Evolutionary conservation across 2,888 invertebrate species (phyloP).

Genomic region (Isoperla grammatica): DNA sequence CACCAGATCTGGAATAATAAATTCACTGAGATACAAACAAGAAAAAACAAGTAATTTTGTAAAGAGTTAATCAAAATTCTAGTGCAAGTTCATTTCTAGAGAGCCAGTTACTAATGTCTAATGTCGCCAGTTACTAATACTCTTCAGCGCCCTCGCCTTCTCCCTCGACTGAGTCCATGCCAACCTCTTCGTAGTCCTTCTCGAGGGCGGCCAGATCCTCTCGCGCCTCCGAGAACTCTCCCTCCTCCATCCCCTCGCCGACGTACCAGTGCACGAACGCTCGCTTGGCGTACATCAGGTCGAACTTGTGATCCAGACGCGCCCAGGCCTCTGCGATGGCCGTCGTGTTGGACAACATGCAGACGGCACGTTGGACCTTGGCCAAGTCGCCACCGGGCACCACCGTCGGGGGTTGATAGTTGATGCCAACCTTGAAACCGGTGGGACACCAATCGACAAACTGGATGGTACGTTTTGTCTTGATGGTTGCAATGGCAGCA

Average conservation of each 20-base stretch:
- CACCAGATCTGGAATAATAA: too few relatives aligned
- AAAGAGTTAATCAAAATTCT: too few relatives aligned
- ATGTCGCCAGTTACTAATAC: conserved; percentile 3
- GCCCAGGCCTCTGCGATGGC: conserved; percentile 64
- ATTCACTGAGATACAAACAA: too few relatives aligned
- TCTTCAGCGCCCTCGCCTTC: conserved; percentile 6
- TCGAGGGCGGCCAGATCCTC: conserved; percentile 38
- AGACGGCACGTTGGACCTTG: conserved; percentile 58
- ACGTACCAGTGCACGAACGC: conserved; percentile 74
- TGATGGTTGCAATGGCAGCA: conserved; percentile 34
- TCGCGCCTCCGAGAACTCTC: neutral
- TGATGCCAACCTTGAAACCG: conserved; percentile 42
- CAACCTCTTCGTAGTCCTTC: conserved; percentile 85
- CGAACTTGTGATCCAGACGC: conserved; percentile 61
- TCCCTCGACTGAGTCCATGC: conserved; percentile 51
- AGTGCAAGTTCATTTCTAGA: too few relatives aligned
- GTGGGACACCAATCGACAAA: conserved; percentile 41
- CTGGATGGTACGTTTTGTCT: conserved; percentile 41
- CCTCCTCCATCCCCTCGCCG: conserved; percentile 54
- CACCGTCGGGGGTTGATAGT: conserved; percentile 48
- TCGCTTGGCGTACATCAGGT: conserved; percentile 62
- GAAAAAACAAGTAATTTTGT: too few relatives aligned
- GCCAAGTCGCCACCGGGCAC: conserved; percentile 50
- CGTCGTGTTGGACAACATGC: conserved; percentile 63
- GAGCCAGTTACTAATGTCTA: too few relatives aligned